Conservation (phyloP, 2,797 vertebrate genomes). For the Gambusia yucatana region DNA sequence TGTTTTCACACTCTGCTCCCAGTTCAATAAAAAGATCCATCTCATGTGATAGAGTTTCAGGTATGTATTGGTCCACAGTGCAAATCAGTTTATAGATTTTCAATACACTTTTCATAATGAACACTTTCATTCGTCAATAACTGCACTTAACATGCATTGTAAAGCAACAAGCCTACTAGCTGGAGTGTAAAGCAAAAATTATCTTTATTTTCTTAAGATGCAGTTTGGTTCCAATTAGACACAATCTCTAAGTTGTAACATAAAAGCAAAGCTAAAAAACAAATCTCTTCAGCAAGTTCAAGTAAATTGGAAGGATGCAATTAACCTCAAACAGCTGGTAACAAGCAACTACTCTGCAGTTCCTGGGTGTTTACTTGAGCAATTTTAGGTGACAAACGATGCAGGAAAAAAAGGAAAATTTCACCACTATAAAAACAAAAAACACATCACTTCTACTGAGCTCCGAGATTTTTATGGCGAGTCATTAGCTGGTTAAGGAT, state of each 20-base stretch:
- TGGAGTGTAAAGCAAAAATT: slow-evolving; percentile 28
- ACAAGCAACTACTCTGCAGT: slow-evolving; percentile 43
- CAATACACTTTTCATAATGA: slow-evolving; percentile 66
- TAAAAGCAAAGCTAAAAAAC: slow-evolving; percentile 15
- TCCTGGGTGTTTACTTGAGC: slow-evolving; percentile 45
- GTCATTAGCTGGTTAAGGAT: slow-evolving; percentile 60
- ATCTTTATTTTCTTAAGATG: slow-evolving; percentile 27
- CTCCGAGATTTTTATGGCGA: slow-evolving; percentile 44
- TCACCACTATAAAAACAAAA: slow-evolving; percentile 48
- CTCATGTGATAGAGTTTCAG: slow-evolving; percentile 45
- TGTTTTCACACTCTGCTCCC: slow-evolving; percentile 46
- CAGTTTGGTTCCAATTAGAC: slow-evolving; percentile 34
- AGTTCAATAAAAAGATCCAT: slow-evolving; percentile 59
- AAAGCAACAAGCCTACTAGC: slow-evolving; percentile 36
- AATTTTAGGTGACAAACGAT: slow-evolving; percentile 59
- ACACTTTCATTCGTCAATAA: slow-evolving; percentile 64
- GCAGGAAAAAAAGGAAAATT: slow-evolving; percentile 58
- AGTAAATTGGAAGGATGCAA: slow-evolving; percentile 40
- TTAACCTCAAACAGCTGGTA: slow-evolving; percentile 63
- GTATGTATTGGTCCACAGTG: slow-evolving; percentile 44
- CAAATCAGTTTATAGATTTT: slow-evolving; percentile 66
- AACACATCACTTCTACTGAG: slow-evolving; percentile 37
- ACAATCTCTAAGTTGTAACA: slow-evolving; percentile 11
- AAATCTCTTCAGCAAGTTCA: slow-evolving; percentile 40
- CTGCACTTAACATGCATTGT: slow-evolving; percentile 48